These are phyloP conservation scores for Zaprionus africanus DNA, from an alignment of 1,140 invertebrate genomes.

Conservation along the genomic window DNA sequence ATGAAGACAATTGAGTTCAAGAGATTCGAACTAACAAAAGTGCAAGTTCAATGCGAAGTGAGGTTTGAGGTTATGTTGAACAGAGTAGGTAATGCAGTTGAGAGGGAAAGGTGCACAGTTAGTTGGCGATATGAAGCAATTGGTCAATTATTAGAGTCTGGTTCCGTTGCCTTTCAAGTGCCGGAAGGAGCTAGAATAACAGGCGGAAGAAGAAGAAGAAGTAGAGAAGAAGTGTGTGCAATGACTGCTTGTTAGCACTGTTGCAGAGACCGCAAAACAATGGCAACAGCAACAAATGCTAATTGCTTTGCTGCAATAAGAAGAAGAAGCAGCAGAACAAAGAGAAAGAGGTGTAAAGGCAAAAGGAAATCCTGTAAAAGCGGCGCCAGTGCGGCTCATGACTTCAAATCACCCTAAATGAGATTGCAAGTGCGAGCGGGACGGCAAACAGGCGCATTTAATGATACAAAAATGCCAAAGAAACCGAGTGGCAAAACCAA, in stretches of 20 bases:
- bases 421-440: constrained; percentile 36
- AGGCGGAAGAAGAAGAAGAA: constrained; percentile 1
- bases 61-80: constrained; percentile 23
- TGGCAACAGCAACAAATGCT: constrained; percentile 29
- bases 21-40: constrained; percentile 3
- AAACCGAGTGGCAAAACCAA: constrained; percentile 11
- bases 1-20: constrained; percentile 31
- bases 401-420: constrained; percentile 35
- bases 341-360: constrained; percentile 7
- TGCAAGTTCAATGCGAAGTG: constrained; percentile 30
- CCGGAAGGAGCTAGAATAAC: constrained; percentile 2
- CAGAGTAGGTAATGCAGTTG: background rate
- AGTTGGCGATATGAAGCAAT: constrained; percentile 7
- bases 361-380: constrained; percentile 48
- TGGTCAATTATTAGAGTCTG: constrained; percentile 21
- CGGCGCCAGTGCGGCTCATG: constrained; percentile 36
- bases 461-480: constrained; percentile 33
- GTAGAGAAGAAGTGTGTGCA: constrained; percentile 13
- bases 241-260: constrained; percentile 1
- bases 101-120: background rate
- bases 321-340: background rate
- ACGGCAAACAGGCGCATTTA: constrained; percentile 23
- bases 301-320: constrained; percentile 34
- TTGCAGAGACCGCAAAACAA: constrained; percentile 21
- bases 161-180: constrained; percentile 14